These are phyloP conservation scores for Gephyroberyx darwinii DNA, from an alignment of 2,797 vertebrate species.

Conservation along the genomic window DNA sequence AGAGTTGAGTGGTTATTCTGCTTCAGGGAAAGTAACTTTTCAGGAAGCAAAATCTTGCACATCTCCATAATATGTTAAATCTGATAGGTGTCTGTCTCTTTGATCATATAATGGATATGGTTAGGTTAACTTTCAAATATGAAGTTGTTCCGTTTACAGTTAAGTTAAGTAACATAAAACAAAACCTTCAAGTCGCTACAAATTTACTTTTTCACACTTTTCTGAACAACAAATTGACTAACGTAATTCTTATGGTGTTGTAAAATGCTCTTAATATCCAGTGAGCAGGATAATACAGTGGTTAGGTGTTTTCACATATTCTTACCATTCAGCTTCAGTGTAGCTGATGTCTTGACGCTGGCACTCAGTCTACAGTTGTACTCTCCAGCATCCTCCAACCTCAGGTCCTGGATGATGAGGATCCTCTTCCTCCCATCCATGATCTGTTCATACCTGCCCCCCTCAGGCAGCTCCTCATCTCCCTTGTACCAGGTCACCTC, in stretches of 20 bases:
- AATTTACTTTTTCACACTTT: too few relatives aligned
- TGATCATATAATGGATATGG: too few relatives aligned
- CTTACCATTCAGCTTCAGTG: conserved; percentile 91
- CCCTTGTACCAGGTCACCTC: conserved; percentile 93
- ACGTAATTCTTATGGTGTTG: too few relatives aligned
- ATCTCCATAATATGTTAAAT: too few relatives aligned
- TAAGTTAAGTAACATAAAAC: too few relatives aligned
- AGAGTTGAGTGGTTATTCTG: not conserved
- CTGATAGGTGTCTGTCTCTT: too few relatives aligned
- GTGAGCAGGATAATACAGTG: not conserved
- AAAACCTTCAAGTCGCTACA: too few relatives aligned
- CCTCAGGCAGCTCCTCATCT: conserved; percentile 91
- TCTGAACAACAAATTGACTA: too few relatives aligned
- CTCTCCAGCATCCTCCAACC: conserved; percentile 88
- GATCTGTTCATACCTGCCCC: conserved; percentile 92
- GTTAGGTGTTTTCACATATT: not conserved
- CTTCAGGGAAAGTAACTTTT: not conserved
- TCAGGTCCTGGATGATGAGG: conserved; percentile 89
- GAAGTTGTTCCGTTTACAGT: too few relatives aligned
- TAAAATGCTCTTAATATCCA: too few relatives aligned
- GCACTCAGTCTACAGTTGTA: conserved; percentile 91
- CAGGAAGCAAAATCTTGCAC: not conserved
- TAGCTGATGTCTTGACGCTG: conserved; percentile 85
- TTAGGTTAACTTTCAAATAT: too few relatives aligned
- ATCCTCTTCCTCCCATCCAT: conserved; percentile 91